phyloP scores from a whole-genome alignment of 2,113 vertebrate genomes.

The Epinephelus moara region DNA sequence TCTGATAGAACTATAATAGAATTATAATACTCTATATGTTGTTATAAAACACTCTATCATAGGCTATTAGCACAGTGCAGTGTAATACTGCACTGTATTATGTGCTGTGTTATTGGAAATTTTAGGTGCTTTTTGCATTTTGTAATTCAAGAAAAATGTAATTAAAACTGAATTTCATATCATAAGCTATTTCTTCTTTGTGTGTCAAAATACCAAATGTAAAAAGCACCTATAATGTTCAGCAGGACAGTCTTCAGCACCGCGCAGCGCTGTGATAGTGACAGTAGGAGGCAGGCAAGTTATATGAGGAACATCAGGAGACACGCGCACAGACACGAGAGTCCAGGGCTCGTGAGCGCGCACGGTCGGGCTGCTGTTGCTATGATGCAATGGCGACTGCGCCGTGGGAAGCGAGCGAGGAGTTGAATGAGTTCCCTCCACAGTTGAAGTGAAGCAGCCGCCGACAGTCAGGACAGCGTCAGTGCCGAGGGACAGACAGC shows the following conservation, averaged over 20 bases:
- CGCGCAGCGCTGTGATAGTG: background rate
- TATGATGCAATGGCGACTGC: slow-evolving; percentile 84
- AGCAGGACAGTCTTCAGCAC: background rate
- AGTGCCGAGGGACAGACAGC: slow-evolving; percentile 17
- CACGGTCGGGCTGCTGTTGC: slow-evolving; percentile 73
- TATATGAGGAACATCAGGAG: background rate
- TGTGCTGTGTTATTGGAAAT: no score
- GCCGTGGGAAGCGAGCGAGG: slow-evolving; percentile 75
- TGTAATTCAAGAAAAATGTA: no score
- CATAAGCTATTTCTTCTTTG: no score
- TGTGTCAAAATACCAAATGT: no score
- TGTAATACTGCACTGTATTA: no score
- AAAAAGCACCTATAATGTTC: background rate
- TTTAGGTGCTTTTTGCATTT: no score
- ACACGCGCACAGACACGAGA: background rate
- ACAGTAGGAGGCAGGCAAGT: slow-evolving; percentile 69
- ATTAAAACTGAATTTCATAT: no score
- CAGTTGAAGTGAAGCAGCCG: slow-evolving; percentile 62
- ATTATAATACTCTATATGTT: no score
- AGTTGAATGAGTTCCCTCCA: slow-evolving; percentile 80
- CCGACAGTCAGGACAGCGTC: slow-evolving; percentile 43
- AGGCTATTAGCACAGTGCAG: no score
- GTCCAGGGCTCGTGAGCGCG: slow-evolving; percentile 60
- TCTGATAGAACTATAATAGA: no score
- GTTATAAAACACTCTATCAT: no score